Evolutionary conservation across 2,888 invertebrate genomes (phyloP).

Genomic region (Acanthosepion pharaonis): DNA sequence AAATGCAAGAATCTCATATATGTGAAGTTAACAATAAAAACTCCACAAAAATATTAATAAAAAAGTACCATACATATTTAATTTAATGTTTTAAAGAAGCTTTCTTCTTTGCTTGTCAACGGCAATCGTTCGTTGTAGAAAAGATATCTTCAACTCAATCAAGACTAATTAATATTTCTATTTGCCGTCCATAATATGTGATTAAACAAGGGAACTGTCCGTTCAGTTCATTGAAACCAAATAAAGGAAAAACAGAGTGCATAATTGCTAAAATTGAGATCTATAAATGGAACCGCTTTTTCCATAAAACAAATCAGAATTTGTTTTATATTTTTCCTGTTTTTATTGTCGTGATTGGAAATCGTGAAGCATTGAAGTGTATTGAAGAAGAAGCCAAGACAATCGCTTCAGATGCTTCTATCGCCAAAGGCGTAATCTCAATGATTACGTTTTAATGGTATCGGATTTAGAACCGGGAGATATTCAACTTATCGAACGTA

Average conservation of each 20-base stretch:
- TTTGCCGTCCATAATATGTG: neutral
- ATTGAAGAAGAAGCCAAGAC: slow-evolving; percentile 12
- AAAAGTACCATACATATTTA: too few species aligned
- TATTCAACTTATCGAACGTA: neutral
- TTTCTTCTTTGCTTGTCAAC: neutral
- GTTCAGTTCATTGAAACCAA: neutral
- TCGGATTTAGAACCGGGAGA: neutral
- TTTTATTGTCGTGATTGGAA: neutral
- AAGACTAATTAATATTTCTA: neutral
- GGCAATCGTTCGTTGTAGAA: neutral
- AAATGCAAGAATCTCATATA: too few species aligned
- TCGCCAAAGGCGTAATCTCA: neutral
- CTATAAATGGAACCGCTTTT: neutral
- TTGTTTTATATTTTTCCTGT: neutral
- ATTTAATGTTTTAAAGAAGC: neutral
- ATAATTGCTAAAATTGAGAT: neutral
- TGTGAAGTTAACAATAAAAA: too few species aligned
- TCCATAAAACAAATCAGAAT: neutral
- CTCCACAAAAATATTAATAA: too few species aligned
- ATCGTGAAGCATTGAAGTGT: neutral
- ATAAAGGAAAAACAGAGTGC: neutral
- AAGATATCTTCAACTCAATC: neutral
- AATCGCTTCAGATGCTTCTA: neutral
- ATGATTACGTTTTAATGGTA: neutral
- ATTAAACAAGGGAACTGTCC: neutral